phyloP scores from a whole-genome alignment of 1,140 invertebrate genomes.

The Drosophila burlai region DNA sequence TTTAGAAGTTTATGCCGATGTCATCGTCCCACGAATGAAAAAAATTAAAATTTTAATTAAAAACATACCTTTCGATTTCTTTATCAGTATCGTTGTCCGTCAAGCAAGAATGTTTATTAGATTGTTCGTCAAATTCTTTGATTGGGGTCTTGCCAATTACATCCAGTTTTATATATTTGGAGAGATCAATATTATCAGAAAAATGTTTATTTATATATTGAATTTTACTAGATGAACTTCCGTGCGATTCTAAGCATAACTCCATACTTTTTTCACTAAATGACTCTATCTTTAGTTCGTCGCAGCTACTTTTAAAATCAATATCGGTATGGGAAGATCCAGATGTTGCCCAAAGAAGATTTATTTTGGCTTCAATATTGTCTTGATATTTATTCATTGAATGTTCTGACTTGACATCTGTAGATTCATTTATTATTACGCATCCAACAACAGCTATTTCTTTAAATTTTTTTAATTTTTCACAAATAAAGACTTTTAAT shows the following conservation, averaged over 20 bases:
- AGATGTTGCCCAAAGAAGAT: conserved; percentile 43
- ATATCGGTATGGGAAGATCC: conserved; percentile 27
- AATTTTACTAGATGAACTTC: not conserved
- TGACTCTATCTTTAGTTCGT: not conserved
- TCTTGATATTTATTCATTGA: conserved; percentile 19
- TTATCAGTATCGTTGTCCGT: conserved; percentile 61
- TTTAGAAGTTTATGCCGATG: not conserved
- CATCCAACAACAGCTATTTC: conserved; percentile 31
- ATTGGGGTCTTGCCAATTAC: conserved; percentile 26
- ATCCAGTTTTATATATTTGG: conserved; percentile 66
- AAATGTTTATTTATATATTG: conserved; percentile 25
- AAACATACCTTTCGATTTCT: conserved; percentile 71
- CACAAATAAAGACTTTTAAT: conserved; percentile 35
- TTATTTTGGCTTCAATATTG: conserved; percentile 53
- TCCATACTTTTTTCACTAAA: not conserved
- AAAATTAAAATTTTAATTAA: conserved; percentile 1
- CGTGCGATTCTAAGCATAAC: not conserved
- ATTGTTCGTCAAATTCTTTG: conserved; percentile 6
- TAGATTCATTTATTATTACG: not conserved
- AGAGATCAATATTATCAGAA: conserved; percentile 65
- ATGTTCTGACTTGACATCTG: not conserved
- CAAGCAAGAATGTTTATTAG: conserved; percentile 10
- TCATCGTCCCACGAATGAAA: not conserved
- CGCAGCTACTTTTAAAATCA: not conserved
- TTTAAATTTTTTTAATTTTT: conserved; percentile 51